Conservation (phyloP, 2,888 invertebrate species). For the Pandemis cinnamomeana region DNA sequence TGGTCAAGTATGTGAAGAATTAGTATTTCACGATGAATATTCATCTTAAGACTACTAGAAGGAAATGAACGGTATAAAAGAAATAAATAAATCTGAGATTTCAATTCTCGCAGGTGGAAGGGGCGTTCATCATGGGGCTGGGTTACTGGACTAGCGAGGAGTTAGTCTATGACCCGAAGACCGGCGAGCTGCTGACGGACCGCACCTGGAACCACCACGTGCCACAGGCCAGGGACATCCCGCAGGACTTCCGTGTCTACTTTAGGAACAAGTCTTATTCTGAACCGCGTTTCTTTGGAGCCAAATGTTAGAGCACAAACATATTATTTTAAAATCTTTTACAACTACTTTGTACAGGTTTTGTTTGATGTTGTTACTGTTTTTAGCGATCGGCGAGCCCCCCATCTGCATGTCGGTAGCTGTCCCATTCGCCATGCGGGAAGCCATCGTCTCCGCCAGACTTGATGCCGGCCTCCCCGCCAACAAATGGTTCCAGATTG, state of each 20-base stretch:
- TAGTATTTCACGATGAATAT: not conserved
- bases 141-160: constrained; percentile 89
- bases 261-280: constrained; percentile 83
- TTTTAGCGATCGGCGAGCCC: constrained; percentile 72
- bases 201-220: constrained; percentile 88
- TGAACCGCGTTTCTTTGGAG: constrained; percentile 65
- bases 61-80: no score
- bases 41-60: not conserved
- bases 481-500: constrained; percentile 75
- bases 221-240: constrained; percentile 87
- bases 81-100: not conserved
- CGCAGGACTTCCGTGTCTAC: constrained; percentile 84
- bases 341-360: no score
- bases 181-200: constrained; percentile 85
- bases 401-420: constrained; percentile 63
- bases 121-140: constrained; percentile 87
- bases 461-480: constrained; percentile 73
- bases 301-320: no score
- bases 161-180: constrained; percentile 78
- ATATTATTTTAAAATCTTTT: no score
- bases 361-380: no score
- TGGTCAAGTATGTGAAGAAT: constrained; percentile 81
- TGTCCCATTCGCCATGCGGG: constrained; percentile 81
- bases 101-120: constrained; percentile 75
- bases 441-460: constrained; percentile 85